Conservation (phyloP, 2,797 vertebrate genomes). For the Notolepis coatsorum region DNA sequence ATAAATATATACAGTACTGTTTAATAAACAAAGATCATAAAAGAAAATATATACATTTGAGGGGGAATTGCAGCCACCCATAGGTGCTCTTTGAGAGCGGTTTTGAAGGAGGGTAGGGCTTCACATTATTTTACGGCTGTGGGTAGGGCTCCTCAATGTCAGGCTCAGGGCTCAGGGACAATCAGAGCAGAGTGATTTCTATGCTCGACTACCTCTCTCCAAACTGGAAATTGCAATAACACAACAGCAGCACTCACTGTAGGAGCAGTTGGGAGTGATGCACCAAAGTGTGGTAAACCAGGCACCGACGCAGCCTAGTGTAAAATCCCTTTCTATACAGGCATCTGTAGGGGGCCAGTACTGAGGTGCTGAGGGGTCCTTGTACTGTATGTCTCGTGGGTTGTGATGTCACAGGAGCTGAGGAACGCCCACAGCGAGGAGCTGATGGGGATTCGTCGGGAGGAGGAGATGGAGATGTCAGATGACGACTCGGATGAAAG, state of each 20-base stretch:
- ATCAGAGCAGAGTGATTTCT: neutral
- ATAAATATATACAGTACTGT: too few relatives aligned
- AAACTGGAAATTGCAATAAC: too few relatives aligned
- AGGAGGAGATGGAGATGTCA: conserved; percentile 99
- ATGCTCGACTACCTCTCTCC: too few relatives aligned
- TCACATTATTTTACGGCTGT: too few relatives aligned
- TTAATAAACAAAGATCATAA: too few relatives aligned
- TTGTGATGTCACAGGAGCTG: conserved; percentile 87
- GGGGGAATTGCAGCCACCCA: too few relatives aligned
- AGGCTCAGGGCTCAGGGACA: neutral
- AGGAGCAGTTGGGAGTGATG: neutral
- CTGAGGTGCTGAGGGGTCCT: conserved; percentile 15
- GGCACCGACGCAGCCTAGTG: too few relatives aligned
- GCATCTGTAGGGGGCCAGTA: neutral
- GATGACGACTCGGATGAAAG: conserved; percentile 91
- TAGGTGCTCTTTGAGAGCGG: too few relatives aligned
- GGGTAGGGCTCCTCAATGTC: neutral
- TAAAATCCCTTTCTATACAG: neutral
- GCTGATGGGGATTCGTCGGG: conserved; percentile 94
- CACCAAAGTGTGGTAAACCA: neutral
- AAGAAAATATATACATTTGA: too few relatives aligned
- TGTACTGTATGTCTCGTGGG: conserved; percentile 28
- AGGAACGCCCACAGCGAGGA: conserved; percentile 96
- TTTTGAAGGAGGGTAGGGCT: too few relatives aligned
- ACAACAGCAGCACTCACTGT: too few relatives aligned